Base-by-base conservation (phyloP, 2,888 invertebrate genomes). In the Noctua pronuba region DNA sequence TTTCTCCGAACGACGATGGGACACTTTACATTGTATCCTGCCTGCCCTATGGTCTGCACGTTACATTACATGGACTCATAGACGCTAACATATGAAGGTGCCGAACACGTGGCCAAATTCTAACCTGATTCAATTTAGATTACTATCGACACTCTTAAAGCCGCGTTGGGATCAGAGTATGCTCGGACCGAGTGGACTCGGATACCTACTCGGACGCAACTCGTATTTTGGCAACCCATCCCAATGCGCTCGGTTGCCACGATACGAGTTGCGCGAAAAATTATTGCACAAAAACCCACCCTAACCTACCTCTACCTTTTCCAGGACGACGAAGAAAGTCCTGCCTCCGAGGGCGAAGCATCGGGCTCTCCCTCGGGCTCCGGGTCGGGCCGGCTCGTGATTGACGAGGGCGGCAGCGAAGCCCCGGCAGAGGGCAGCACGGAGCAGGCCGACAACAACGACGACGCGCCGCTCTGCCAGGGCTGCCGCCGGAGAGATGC, bases 401-500 rank as follows among this genome's bases (percentile, higher is more conserved):
- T 94, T 87, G 93, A 94, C 92, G 94, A 95, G 90, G 92, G 89
- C 64, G 85, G 86, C 38, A 78, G 75, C 41, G 90, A 80, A 86
- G 88, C 77, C 46, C 83, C 77, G 77, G 76, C 60, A 13, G 90
- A 80, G 89, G 95, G 95, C 82, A 96, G 95, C 77, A 96, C 83
- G 8, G 83, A 83, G 70, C 84, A 87, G 74, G 90, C 83, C 38
- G 90, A 95, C 87, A 94, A 90, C 85, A 94, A 93, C 67, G 97
- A 96, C 81, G 97, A 97, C 83, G 97, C 98, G 85, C 98, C 98
- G 72, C 97, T 98, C 87, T 99, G 99, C 94, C 99, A 99, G 97
- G 98, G 99, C 86, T 99, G 99, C 93, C 97, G 98, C 88, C 97
- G 98, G 79, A 97, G 98, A 84, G 97, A 98, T 89, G 98, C 99